Evolutionary conservation across 2,797 vertebrate species (phyloP).

Genomic region (Anguilla obscura): DNA sequence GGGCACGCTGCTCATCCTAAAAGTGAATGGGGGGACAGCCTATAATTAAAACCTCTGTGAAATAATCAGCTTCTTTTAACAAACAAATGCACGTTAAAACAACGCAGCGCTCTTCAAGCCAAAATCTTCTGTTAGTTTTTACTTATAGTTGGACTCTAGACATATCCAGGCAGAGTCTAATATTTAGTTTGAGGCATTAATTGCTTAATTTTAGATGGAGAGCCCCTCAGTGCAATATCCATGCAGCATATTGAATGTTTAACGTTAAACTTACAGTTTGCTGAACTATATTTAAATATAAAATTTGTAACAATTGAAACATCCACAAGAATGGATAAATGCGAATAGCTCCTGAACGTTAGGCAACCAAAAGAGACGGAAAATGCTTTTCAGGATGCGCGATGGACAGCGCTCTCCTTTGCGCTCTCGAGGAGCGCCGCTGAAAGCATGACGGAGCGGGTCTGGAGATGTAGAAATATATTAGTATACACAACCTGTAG

Average conservation of each 20-base stretch:
- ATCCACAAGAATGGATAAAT: neutral
- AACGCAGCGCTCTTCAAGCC: constrained; percentile 31
- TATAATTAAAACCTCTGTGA: constrained; percentile 51
- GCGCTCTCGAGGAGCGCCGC: neutral
- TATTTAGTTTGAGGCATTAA: neutral
- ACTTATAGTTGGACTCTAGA: neutral
- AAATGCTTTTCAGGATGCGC: neutral
- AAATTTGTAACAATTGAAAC: neutral
- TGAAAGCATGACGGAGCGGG: neutral
- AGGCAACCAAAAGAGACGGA: neutral
- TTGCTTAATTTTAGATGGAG: neutral
- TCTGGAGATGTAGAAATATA: neutral
- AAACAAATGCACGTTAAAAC: constrained; percentile 26
- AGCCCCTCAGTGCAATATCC: neutral
- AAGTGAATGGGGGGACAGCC: constrained; percentile 66
- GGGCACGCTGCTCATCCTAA: constrained; percentile 75
- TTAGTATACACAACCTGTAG: neutral
- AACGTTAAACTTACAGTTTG: neutral
- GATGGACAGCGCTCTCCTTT: neutral
- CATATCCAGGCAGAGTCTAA: neutral
- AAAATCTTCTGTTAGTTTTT: neutral
- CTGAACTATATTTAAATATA: neutral
- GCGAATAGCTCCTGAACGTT: neutral
- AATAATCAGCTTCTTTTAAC: constrained; percentile 50
- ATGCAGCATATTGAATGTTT: neutral